These are phyloP conservation scores for Crax fasciolata DNA, from an alignment of 2,797 vertebrate genomes.

Conservation along the genomic window DNA sequence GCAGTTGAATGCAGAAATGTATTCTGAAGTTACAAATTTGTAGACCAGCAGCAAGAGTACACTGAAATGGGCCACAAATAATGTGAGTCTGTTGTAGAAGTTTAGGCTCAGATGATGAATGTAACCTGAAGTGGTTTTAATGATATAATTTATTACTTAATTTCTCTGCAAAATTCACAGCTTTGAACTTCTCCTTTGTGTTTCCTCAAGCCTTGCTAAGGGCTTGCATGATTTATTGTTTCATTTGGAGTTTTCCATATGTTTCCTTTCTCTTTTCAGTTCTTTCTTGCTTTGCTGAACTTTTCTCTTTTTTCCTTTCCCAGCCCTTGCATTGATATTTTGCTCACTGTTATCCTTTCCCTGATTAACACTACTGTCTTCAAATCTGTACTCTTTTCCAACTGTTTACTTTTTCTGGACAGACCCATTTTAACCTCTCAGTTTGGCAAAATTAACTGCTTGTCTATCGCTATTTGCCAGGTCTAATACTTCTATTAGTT, in stretches of 20 bases:
- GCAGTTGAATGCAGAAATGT: neutral
- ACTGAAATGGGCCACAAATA: neutral
- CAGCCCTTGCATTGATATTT: neutral
- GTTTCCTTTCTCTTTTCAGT: neutral
- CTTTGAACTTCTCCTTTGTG: neutral
- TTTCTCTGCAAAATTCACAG: neutral
- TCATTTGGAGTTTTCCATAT: neutral
- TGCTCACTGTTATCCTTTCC: neutral
- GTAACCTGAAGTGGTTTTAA: neutral
- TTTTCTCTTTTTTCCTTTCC: neutral
- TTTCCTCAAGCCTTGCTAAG: neutral
- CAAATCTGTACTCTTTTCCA: neutral
- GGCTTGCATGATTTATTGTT: neutral
- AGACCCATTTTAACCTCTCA: neutral
- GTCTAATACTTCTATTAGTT: slow-evolving; percentile 3
- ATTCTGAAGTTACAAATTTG: neutral
- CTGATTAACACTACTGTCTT: neutral
- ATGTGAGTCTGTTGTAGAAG: neutral
- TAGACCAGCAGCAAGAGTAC: neutral
- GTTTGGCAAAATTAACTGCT: neutral
- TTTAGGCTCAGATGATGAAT: neutral
- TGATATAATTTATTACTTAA: neutral
- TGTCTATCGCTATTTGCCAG: neutral
- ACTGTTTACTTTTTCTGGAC: neutral
- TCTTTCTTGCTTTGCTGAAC: neutral